Evolutionary conservation across 2,797 vertebrate species (phyloP).

Genomic region (Bovichtus diacanthus): DNA sequence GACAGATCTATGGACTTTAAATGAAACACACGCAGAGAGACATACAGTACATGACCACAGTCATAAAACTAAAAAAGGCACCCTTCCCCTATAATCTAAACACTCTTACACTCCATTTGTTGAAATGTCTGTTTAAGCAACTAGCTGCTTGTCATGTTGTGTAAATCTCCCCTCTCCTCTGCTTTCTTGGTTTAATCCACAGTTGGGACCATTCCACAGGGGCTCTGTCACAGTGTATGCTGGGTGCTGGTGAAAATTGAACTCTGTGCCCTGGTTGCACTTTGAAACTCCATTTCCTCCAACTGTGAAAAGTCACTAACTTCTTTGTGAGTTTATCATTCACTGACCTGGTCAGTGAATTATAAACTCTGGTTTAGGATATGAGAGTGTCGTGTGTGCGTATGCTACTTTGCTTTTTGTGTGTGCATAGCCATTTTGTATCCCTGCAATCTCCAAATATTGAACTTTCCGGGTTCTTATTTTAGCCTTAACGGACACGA

Average conservation of each 20-base stretch:
- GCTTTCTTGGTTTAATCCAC: slow-evolving; percentile 69
- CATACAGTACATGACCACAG: neutral
- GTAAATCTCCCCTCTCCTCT: slow-evolving; percentile 56
- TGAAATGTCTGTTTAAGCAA: slow-evolving; percentile 42
- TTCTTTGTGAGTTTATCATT: slow-evolving; percentile 43
- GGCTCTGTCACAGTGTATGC: slow-evolving; percentile 35
- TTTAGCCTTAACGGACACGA: slow-evolving; percentile 40
- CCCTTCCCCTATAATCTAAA: slow-evolving; percentile 3
- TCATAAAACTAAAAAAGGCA: slow-evolving; percentile 2
- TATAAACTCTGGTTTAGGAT: too few relatives aligned
- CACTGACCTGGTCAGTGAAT: slow-evolving; percentile 26
- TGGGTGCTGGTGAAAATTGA: slow-evolving; percentile 29
- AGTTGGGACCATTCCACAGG: slow-evolving; percentile 65
- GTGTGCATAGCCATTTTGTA: slow-evolving; percentile 54
- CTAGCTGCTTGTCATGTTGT: slow-evolving; percentile 36
- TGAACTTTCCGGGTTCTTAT: slow-evolving; percentile 74
- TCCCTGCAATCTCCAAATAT: slow-evolving; percentile 70
- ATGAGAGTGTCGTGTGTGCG: neutral
- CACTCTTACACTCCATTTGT: slow-evolving; percentile 31
- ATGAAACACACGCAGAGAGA: slow-evolving; percentile 10
- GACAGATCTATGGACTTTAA: slow-evolving; percentile 27
- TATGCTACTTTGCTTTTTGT: neutral
- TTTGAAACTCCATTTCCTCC: slow-evolving; percentile 50
- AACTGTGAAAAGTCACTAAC: slow-evolving; percentile 12
- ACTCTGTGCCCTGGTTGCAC: slow-evolving; percentile 51